Evolutionary conservation across 2,797 vertebrate genomes (phyloP).

Genomic region (Crossoptilon crossoptilon): DNA sequence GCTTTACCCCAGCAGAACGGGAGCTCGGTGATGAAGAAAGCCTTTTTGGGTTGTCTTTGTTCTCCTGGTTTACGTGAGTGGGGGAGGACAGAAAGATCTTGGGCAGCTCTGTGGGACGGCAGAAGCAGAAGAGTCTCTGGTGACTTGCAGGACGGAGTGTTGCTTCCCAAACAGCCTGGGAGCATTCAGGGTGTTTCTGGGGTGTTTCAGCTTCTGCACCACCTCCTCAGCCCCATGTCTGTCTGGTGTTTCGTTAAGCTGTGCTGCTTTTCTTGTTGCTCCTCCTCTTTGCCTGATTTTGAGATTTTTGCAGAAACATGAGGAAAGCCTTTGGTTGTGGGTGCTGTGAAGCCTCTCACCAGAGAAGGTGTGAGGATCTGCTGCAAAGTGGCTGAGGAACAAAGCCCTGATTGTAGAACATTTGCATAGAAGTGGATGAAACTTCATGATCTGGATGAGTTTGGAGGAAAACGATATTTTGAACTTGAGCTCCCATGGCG

Average conservation of each 20-base stretch:
- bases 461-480: fast-evolving
- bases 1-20: background rate
- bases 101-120: background rate
- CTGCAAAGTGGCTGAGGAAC: background rate
- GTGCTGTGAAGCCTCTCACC: fast-evolving
- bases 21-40: background rate
- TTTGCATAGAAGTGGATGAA: background rate
- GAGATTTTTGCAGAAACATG: background rate
- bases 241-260: background rate
- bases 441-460: background rate
- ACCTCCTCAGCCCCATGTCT: background rate
- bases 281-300: background rate
- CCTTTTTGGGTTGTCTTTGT: background rate
- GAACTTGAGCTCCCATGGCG: background rate
- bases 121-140: background rate
- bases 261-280: background rate
- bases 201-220: background rate
- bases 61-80: background rate
- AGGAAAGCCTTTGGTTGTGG: background rate
- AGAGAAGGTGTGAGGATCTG: background rate
- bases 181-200: background rate
- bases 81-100: background rate
- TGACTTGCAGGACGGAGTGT: background rate
- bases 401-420: background rate
- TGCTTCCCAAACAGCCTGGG: background rate